phyloP scores from a whole-genome alignment of 1,140 invertebrate species.

The Apis laboriosa region DNA sequence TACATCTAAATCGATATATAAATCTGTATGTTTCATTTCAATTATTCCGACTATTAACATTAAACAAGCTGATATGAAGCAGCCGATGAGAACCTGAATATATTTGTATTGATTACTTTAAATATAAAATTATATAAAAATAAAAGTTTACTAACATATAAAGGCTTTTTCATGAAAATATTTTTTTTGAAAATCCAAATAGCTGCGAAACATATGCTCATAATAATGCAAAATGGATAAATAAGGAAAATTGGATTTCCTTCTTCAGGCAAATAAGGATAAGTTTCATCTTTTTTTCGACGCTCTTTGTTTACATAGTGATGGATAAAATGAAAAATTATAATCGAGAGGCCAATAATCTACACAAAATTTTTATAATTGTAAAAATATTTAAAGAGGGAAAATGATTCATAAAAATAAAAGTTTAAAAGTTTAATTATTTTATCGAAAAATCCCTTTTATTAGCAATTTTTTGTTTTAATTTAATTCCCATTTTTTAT shows the following conservation, averaged over 20 bases:
- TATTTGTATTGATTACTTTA: neutral
- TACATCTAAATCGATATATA: constrained; percentile 71
- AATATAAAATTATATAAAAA: neutral
- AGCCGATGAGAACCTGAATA: constrained; percentile 65
- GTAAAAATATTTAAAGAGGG: neutral
- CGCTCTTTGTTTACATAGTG: constrained; percentile 60
- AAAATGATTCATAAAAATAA: no score
- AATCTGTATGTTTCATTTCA: constrained; percentile 74
- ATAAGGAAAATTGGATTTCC: constrained; percentile 72
- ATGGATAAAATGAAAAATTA: constrained; percentile 73
- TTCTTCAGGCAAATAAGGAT: constrained; percentile 71
- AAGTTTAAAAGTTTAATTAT: no score
- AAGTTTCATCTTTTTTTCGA: constrained; percentile 53
- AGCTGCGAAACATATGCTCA: constrained; percentile 63
- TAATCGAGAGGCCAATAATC: constrained; percentile 45
- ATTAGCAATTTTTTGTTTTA: no score
- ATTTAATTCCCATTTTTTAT: no score
- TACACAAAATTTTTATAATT: constrained; percentile 14
- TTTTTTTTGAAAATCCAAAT: constrained; percentile 67
- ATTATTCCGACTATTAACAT: constrained; percentile 70
- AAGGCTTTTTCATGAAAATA: constrained; percentile 45
- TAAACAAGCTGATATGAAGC: constrained; percentile 56
- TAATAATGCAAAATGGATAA: constrained; percentile 71
- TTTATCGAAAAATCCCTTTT: no score
- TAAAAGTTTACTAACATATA: constrained; percentile 55